Percentiles rank a stretch among this genome's conserved stretches.
phyloP scores from a whole-genome alignment of 2,888 invertebrate species.

The Amblyjoppa proteus region DNA sequence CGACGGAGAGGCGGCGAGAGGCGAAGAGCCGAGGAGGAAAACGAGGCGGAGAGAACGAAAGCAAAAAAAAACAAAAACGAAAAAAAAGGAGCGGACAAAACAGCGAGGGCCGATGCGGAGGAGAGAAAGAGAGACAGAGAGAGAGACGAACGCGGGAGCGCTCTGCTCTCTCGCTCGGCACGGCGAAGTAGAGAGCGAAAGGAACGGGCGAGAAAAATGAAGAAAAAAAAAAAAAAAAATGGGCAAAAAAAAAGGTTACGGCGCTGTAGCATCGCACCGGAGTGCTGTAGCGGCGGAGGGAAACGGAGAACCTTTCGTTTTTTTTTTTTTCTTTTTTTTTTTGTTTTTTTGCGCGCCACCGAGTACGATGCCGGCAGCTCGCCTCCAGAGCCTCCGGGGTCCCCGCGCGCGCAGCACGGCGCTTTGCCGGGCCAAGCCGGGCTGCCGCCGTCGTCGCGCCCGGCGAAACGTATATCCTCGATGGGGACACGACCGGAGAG shows the following conservation, averaged over 20 bases:
- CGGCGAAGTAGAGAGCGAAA: constrained; percentile 33
- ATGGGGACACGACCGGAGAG: constrained; percentile 63
- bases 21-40: constrained; percentile 8
- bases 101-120: not conserved
- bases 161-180: constrained; percentile 14
- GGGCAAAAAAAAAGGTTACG: constrained; percentile 24
- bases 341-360: constrained; percentile 40
- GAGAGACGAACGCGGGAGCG: not conserved
- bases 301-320: constrained; percentile 35
- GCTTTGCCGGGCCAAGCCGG: constrained; percentile 43
- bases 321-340: constrained; percentile 36
- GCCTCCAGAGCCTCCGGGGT: constrained; percentile 28
- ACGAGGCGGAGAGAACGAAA: constrained; percentile 24
- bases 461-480: constrained; percentile 58
- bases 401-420: constrained; percentile 25
- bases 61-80: constrained; percentile 11
- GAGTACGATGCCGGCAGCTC: constrained; percentile 45
- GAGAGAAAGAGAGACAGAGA: not conserved
- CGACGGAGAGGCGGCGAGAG: not conserved
- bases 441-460: constrained; percentile 43
- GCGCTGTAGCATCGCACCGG: constrained; percentile 35
- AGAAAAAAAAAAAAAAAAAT: constrained; percentile 18
- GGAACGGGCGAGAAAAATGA: constrained; percentile 16
- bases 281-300: constrained; percentile 8
- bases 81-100: not conserved